phyloP scores from a whole-genome alignment of 35 echinoderm and acorn worm genomes.

The Ptychodera flava region DNA sequence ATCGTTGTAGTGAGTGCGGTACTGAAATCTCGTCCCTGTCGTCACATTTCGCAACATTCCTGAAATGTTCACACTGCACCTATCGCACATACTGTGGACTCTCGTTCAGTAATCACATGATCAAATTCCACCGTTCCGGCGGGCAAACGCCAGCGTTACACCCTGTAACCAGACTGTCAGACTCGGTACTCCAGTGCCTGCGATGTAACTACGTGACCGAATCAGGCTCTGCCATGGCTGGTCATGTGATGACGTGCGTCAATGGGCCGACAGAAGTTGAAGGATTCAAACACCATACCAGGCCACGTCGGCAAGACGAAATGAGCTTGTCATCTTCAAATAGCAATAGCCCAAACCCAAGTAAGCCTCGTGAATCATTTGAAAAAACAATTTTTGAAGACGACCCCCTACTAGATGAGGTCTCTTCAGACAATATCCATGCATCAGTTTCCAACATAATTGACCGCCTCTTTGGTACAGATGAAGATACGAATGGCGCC shows the following conservation, averaged over 20 bases:
- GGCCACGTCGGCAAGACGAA: not conserved
- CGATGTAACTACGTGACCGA: not conserved
- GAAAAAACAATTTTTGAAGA: not conserved
- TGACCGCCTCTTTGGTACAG: not conserved
- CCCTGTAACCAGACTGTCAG: constrained; percentile 6
- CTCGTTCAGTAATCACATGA: constrained; percentile 60
- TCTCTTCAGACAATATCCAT: not conserved
- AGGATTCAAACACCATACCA: not conserved
- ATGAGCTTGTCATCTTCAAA: not conserved
- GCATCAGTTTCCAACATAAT: not conserved
- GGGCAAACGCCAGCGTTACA: constrained; percentile 25
- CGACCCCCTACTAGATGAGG: not conserved
- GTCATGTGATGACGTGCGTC: not conserved
- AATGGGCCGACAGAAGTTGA: not conserved
- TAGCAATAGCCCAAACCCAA: not conserved
- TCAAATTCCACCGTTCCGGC: constrained; percentile 38
- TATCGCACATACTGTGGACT: constrained; percentile 40
- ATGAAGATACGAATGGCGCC: too few relatives aligned
- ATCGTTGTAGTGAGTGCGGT: constrained; percentile 52
- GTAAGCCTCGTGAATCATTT: not conserved
- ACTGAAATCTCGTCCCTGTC: not conserved
- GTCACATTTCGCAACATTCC: constrained; percentile 26
- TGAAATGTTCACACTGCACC: constrained; percentile 23
- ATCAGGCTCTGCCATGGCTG: not conserved
- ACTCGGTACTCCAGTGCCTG: not conserved